Conservation (phyloP, 1,140 invertebrate species). For the Thrips palmi region DNA sequence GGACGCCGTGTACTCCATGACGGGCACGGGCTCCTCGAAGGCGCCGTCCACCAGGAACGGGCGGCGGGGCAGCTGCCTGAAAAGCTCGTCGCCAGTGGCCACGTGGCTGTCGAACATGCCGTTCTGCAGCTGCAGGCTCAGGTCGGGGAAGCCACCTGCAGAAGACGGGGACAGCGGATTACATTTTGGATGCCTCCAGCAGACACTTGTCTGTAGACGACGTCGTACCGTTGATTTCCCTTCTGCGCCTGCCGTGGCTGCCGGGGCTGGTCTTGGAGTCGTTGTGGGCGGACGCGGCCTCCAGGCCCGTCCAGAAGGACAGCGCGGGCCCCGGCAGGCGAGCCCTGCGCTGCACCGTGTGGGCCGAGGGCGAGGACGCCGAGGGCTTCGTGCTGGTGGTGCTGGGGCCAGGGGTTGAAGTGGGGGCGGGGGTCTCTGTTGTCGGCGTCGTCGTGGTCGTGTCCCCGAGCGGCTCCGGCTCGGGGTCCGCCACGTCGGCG, state of each 20-base stretch:
- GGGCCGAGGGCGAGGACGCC: no score
- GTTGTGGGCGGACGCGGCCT: no score
- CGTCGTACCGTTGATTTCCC: no score
- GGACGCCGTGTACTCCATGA: conserved; percentile 48
- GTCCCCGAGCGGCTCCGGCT: not conserved
- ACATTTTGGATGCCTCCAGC: not conserved
- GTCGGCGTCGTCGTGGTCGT: conserved; percentile 8
- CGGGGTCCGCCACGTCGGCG: not conserved
- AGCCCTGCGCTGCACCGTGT: no score
- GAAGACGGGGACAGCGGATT: no score
- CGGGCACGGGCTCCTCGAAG: conserved; percentile 14
- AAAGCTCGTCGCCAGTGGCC: not conserved
- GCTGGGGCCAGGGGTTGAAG: not conserved
- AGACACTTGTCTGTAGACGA: no score
- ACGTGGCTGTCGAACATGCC: conserved; percentile 10
- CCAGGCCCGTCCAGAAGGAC: no score
- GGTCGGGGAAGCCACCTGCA: no score
- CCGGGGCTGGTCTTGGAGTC: no score
- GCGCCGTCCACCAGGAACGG: conserved; percentile 9
- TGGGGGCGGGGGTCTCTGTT: conserved; percentile 5
- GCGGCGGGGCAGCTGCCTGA: not conserved
- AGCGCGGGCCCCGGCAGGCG: no score
- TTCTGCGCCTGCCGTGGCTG: no score
- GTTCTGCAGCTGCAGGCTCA: conserved; percentile 8
- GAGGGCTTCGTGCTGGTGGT: not conserved